Evolutionary conservation across 2,797 vertebrate species (phyloP).

Genomic region (Coregonus suidteri): DNA sequence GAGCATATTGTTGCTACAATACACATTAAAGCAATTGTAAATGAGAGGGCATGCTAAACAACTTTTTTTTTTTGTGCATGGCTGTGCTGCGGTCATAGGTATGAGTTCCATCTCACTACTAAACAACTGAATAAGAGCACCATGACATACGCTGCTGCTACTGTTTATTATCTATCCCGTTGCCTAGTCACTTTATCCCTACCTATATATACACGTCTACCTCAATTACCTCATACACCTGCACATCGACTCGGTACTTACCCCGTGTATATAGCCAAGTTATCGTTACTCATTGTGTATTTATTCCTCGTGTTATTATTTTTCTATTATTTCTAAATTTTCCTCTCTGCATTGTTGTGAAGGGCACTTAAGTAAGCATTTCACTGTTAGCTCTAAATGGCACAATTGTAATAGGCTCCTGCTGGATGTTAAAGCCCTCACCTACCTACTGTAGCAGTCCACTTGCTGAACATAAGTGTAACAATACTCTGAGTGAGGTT

Average conservation of each 20-base stretch:
- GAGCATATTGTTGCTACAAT: not conserved
- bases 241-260: too few species aligned
- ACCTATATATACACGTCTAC: too few species aligned
- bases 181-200: too few species aligned
- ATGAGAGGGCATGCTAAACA: not conserved
- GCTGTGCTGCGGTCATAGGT: too few species aligned
- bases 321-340: too few species aligned
- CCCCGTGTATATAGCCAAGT: too few species aligned
- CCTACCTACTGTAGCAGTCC: not conserved
- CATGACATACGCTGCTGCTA: not conserved
- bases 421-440: not conserved
- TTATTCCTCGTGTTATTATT: too few species aligned
- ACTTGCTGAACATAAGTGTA: not conserved
- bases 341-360: too few species aligned
- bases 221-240: too few species aligned
- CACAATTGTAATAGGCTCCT: not conserved
- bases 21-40: not conserved
- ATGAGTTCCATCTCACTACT: not conserved
- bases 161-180: not conserved
- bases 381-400: not conserved
- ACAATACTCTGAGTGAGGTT: not conserved
- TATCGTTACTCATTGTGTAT: too few species aligned
- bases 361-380: too few species aligned
- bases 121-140: not conserved
- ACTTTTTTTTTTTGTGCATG: too few species aligned